Base-by-base conservation (phyloP, 1,140 invertebrate genomes). In the Drosophila asahinai region DNA sequence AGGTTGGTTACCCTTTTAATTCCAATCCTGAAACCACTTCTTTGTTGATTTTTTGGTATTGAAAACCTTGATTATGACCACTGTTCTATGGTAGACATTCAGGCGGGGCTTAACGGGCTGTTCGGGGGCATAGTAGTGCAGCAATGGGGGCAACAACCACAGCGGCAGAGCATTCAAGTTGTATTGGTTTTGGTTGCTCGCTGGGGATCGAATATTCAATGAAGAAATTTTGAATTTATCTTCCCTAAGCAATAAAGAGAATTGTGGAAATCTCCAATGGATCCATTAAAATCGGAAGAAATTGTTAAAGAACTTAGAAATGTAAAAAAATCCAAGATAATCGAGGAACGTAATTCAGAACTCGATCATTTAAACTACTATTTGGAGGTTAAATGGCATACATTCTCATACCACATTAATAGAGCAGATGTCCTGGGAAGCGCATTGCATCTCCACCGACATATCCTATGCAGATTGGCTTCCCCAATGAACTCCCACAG, bases 181-280 rank as follows among this genome's bases (percentile, higher is more conserved):
- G 72, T 61, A 75, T 74, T 75, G 72, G 68, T 55, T 75, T 63
- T 52, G 47, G 72, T 75, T 63, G 72, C 58, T 52, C 57, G 57
- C 68, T 75, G 58, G 72, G 72, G 72, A 74, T 54, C 57, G 48
- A 73, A 74, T 62, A 73, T 74, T 73, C 57, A 74, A 73, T 73
- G 58, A 73, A 73, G 58, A 54, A 75, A 62, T 55, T 73, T 38
- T 54, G 68, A 74, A 74, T 74, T 49, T 73, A 60, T 73, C 68
- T 58, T 47, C 43, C 15, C 27, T 12, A 36, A 60, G 67, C 40
- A 38, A 71, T 33, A 47, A 48, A 42, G 33, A 42, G 40, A 59
- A 42, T n/a, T n/a, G 22, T n/a, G 36, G 9, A 71, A 49, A 15
- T 38, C 22, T 40, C 6, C 1, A 30, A 5, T 14, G 5, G 9